Evolutionary conservation across 2,113 vertebrate species (phyloP).

Genomic region (Esox niger): DNA sequence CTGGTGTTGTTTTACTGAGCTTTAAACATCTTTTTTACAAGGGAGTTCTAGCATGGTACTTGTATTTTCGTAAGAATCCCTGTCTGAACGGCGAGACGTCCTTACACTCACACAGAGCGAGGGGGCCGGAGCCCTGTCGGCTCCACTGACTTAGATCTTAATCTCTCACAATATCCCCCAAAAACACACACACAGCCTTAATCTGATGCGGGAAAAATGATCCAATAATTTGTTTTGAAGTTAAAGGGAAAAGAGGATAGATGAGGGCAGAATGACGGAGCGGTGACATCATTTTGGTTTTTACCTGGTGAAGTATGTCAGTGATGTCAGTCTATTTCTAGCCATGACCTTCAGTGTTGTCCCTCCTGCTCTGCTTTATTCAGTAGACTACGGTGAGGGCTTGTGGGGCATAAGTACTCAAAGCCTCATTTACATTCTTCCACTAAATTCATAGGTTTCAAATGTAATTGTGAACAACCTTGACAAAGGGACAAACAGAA

Average conservation of each 20-base stretch:
- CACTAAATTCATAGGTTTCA: too few species aligned
- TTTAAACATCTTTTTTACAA: neutral
- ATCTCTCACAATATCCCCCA: constrained; percentile 36
- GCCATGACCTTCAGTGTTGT: too few species aligned
- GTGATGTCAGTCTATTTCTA: too few species aligned
- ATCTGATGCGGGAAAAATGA: constrained; percentile 51
- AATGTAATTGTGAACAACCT: too few species aligned
- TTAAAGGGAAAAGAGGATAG: constrained; percentile 41
- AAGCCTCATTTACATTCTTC: too few species aligned
- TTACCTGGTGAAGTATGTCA: too few species aligned
- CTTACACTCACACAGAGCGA: neutral
- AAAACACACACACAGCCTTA: constrained; percentile 46
- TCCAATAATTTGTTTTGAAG: constrained; percentile 49
- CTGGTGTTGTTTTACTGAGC: neutral
- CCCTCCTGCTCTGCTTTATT: too few species aligned
- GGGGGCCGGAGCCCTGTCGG: too few species aligned
- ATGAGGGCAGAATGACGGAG: neutral
- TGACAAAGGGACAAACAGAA: too few species aligned
- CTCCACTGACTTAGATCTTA: constrained; percentile 29
- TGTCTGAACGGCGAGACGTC: neutral
- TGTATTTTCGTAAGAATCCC: neutral
- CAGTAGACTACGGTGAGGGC: too few species aligned
- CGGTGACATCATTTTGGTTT: too few species aligned
- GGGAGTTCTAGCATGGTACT: neutral
- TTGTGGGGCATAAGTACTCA: too few species aligned